Conservation (phyloP, 2,113 vertebrate genomes). For the Amphilophus citrinellus region DNA sequence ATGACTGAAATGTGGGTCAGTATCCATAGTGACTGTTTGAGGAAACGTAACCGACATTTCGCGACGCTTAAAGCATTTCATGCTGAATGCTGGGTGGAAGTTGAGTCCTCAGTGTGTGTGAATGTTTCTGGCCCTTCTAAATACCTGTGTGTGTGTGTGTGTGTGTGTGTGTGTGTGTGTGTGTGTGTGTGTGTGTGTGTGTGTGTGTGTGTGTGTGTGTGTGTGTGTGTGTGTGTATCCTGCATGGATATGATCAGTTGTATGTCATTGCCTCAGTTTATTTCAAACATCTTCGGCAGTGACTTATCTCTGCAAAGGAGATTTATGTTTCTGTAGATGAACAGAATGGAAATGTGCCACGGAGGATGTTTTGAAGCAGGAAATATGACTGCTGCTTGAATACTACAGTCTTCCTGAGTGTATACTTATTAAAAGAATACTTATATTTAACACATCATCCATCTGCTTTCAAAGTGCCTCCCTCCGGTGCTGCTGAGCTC, state of each 20-base stretch:
- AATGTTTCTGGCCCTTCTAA: not conserved
- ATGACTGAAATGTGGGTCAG: constrained; percentile 46
- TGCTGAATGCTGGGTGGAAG: not conserved
- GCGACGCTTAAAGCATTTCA: constrained; percentile 14
- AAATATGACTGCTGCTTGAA: not conserved
- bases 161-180: not conserved
- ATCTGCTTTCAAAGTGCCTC: constrained; percentile 28
- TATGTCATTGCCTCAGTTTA: not conserved
- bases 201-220: not conserved
- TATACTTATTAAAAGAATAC: constrained; percentile 12
- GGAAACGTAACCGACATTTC: constrained; percentile 20
- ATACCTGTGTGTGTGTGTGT: not conserved
- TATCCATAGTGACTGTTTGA: constrained; percentile 52
- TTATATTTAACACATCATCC: constrained; percentile 36
- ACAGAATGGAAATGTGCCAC: constrained; percentile 9
- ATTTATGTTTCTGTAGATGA: not conserved
- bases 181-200: too few species aligned
- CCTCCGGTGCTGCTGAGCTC: constrained; percentile 6
- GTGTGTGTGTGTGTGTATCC: too few species aligned
- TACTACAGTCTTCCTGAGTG: not conserved
- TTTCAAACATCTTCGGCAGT: not conserved
- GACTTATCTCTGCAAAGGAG: not conserved
- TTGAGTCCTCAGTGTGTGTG: not conserved
- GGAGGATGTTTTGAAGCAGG: not conserved
- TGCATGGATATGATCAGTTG: not conserved